These are phyloP conservation scores for Cotesia congregata DNA, from an alignment of 2,888 invertebrate genomes.

Conservation along the genomic window DNA sequence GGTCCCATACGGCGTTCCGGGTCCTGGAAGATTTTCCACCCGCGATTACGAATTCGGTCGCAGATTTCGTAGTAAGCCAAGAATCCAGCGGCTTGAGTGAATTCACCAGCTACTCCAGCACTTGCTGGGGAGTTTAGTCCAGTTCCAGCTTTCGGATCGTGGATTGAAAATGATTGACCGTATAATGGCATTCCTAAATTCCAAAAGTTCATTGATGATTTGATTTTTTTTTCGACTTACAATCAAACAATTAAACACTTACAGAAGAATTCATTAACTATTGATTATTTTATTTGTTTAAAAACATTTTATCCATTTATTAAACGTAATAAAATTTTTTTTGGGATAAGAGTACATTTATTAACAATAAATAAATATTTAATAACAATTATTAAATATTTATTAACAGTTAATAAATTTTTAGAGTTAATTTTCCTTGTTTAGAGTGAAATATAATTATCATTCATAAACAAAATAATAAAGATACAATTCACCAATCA, in stretches of 20 bases:
- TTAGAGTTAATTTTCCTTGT: too few species aligned
- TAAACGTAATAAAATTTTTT: too few species aligned
- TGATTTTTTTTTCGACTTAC: too few species aligned
- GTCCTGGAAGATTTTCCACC: constrained; percentile 87
- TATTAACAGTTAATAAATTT: too few species aligned
- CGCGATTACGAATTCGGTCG: constrained; percentile 81
- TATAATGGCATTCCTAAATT: constrained; percentile 81
- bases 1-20: constrained; percentile 86
- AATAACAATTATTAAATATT: constrained; percentile 2
- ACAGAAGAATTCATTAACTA: too few species aligned
- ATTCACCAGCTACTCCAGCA: constrained; percentile 87
- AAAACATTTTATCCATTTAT: too few species aligned
- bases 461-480: too few species aligned
- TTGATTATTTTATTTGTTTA: too few species aligned
- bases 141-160: constrained; percentile 62
- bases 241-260: too few species aligned
- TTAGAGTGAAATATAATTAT: too few species aligned
- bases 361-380: not conserved
- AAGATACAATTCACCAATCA: too few species aligned
- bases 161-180: constrained; percentile 84
- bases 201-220: not conserved
- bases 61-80: constrained; percentile 94
- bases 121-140: constrained; percentile 84
- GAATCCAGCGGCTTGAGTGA: constrained; percentile 87
- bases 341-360: too few species aligned